Evolutionary conservation across 64 coral and sea anemone genomes (phyloP), one percentile per base, ranked within the genome.

Genomic region (Anthopleura sola): DNA sequence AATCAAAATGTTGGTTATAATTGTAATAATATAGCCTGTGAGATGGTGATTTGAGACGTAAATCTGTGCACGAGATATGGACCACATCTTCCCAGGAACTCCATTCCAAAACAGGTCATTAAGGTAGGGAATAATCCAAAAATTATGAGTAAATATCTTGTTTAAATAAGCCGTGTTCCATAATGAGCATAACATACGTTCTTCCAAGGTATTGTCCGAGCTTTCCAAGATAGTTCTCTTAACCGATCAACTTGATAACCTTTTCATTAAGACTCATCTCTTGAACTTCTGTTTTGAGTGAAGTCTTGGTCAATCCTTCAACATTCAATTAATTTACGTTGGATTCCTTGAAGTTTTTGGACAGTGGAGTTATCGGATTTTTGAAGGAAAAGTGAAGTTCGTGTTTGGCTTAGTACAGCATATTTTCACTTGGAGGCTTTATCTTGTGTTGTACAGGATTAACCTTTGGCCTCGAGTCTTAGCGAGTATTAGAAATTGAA

Each of bases 71-170:
- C 66, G 31, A 71, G 66, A 71, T 71, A 71, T 28, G 26, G 66
- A 71, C 8, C 29, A 34, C 14, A 71, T 71, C 24, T 71, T 34
- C 66, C 66, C 66, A 71, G 66, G 58, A 62, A 62, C 58, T 62
- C 23, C 6, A 10, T 28, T 71, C 23, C 66, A 71, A 12, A 34
- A n/a, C 66, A 34, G 66, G 12, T 71, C 66, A 71, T 71, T 34
- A 71, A 71, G 28, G 1, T 71, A 71, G 13, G 11, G 26, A 34
- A 71, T 71, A 71, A 71, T 71, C 66, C 66, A 33, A 34, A 34
- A 71, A 71, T 71, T 32, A 71, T n/a, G 66, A 71, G 26, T 10
- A 71, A 71, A 71, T 71, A 71, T 71, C 66, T 15, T 71, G n/a
- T 28, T 71, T 34, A 16, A 71, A 71, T 71, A 71, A 71, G 10